Conservation (phyloP, 2,888 invertebrate species). For the Drosophila mulleri region DNA sequence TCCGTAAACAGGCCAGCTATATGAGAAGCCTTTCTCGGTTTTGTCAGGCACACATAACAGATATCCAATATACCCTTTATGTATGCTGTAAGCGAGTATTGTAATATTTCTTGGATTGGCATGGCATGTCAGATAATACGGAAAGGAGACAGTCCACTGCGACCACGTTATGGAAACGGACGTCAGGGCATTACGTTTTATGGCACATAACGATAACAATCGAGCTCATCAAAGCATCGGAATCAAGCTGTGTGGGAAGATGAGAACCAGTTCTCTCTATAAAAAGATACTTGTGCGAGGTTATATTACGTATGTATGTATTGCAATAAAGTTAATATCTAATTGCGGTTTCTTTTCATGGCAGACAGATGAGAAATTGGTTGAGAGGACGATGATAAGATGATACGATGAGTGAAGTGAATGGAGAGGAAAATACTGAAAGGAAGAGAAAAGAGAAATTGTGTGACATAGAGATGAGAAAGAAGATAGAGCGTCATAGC, state of each 20-base stretch:
- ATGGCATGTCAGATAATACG: conserved; percentile 16
- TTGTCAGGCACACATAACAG: no score
- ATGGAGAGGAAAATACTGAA: background rate
- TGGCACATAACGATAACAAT: conserved; percentile 30
- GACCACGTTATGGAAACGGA: conserved; percentile 21
- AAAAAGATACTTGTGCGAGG: background rate
- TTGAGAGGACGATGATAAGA: background rate
- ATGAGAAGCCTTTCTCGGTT: background rate
- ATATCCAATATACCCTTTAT: background rate
- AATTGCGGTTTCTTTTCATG: background rate
- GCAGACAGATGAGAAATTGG: background rate
- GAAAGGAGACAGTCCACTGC: conserved; percentile 24
- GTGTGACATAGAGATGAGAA: no score
- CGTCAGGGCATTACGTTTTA: conserved; percentile 34
- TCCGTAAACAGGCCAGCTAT: no score
- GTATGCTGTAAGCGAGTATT: background rate
- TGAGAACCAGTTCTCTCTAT: conserved; percentile 2
- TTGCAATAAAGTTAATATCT: background rate
- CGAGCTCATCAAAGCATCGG: conserved; percentile 23
- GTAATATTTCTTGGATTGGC: conserved; percentile 19
- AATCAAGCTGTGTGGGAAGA: background rate
- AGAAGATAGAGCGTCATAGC: background rate
- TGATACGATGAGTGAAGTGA: background rate
- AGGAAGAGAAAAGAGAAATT: background rate
- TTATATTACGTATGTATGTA: background rate